Conservation (phyloP, 1,140 invertebrate genomes). For the Trichoplusia ni region DNA sequence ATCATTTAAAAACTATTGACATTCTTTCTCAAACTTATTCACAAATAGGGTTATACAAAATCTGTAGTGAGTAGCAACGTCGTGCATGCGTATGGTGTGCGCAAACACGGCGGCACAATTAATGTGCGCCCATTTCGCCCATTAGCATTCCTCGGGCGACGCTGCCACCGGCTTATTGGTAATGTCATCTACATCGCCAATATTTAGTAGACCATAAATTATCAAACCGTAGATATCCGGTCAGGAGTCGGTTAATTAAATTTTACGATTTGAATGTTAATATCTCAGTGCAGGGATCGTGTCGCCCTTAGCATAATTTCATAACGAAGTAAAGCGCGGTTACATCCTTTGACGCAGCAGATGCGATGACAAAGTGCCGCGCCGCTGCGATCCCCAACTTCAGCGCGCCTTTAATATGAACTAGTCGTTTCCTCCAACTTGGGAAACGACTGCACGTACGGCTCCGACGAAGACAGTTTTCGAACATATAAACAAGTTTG, state of each 20-base stretch:
- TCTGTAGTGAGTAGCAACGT: slow-evolving; percentile 13
- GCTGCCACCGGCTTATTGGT: slow-evolving; percentile 46
- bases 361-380: slow-evolving; percentile 51
- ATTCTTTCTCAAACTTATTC: too few relatives aligned
- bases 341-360: slow-evolving; percentile 43
- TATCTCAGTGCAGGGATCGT: slow-evolving; percentile 19
- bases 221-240: slow-evolving; percentile 31
- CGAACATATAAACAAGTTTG: slow-evolving; percentile 56
- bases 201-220: slow-evolving; percentile 50
- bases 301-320: slow-evolving; percentile 26
- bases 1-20: too few relatives aligned
- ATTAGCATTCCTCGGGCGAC: slow-evolving; percentile 49
- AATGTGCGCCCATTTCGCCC: slow-evolving; percentile 43
- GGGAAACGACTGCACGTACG: slow-evolving; percentile 50
- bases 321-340: slow-evolving; percentile 41
- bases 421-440: slow-evolving; percentile 52
- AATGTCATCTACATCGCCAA: slow-evolving; percentile 48
- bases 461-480: slow-evolving; percentile 44
- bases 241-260: slow-evolving; percentile 42
- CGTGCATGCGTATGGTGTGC: slow-evolving; percentile 26
- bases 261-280: slow-evolving; percentile 45
- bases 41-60: slow-evolving; percentile 19
- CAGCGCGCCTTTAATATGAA: slow-evolving; percentile 56
- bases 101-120: slow-evolving; percentile 38
- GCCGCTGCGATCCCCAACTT: slow-evolving; percentile 45